These are phyloP conservation scores for Entomobrya multifasciata DNA, from an alignment of 2,888 invertebrate species.

Conservation along the genomic window DNA sequence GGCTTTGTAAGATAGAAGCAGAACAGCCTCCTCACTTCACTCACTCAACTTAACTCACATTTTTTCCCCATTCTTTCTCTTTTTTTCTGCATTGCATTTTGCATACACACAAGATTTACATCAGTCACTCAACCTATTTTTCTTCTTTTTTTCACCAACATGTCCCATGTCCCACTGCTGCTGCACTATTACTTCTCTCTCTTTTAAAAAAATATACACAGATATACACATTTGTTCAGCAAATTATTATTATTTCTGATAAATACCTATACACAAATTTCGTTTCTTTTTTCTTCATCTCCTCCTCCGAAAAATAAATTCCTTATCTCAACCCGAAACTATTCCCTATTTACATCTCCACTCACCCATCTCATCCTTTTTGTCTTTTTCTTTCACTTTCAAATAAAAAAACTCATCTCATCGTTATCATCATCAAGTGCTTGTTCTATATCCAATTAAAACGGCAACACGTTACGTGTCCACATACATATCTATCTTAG, in stretches of 20 bases:
- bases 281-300: constrained; percentile 1
- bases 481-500: too few relatives aligned
- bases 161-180: too few relatives aligned
- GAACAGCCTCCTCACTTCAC: neutral
- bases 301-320: neutral
- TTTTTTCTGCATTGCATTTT: neutral
- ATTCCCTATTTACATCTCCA: neutral
- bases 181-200: too few relatives aligned
- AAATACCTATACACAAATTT: too few relatives aligned
- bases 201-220: too few relatives aligned
- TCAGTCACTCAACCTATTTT: constrained; percentile 22
- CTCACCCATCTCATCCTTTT: neutral
- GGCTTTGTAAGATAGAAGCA: too few relatives aligned
- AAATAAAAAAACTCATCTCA: neutral
- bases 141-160: constrained; percentile 1
- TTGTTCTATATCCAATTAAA: constrained; percentile 23
- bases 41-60: too few relatives aligned
- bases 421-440: neutral
- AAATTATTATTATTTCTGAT: too few relatives aligned
- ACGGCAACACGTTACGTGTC: constrained; percentile 16
- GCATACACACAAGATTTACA: neutral
- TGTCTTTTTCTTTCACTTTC: constrained; percentile 15
- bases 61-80: too few relatives aligned
- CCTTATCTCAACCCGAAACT: too few relatives aligned
- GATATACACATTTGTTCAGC: too few relatives aligned